A percentile compares a stretch with the other conserved stretches of the same genome.
Evolutionary conservation across 2,113 vertebrate genomes (phyloP).

Genomic region (Gnathonemus echidnorhynchus): DNA sequence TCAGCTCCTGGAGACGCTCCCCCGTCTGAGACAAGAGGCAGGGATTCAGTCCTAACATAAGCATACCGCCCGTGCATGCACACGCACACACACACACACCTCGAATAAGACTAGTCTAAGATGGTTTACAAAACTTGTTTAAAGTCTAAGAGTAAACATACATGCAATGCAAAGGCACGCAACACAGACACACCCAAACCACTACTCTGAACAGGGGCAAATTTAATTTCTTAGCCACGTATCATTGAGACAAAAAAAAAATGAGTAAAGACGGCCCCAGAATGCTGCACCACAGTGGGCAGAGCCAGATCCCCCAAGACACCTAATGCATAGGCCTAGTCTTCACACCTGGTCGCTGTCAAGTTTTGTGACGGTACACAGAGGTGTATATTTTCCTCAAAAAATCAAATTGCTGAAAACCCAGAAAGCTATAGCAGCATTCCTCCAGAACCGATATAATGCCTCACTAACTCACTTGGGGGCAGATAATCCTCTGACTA

Average conservation of each 20-base stretch:
- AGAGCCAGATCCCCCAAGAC: neutral
- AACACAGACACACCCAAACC: neutral
- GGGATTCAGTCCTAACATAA: neutral
- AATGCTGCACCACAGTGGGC: neutral
- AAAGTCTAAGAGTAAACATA: neutral
- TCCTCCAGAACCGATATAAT: neutral
- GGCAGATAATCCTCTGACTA: neutral
- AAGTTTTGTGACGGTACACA: neutral
- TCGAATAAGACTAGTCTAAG: neutral
- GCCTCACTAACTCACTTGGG: neutral
- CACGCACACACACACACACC: neutral
- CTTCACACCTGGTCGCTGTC: neutral
- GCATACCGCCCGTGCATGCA: neutral
- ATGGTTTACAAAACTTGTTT: neutral
- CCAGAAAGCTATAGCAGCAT: neutral
- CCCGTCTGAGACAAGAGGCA: conserved; percentile 68
- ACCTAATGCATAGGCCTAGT: neutral
- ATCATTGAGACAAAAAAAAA: neutral
- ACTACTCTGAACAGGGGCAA: neutral
- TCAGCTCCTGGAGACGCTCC: conserved; percentile 77
- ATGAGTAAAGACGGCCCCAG: neutral
- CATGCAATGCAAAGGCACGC: neutral
- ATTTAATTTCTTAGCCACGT: neutral
- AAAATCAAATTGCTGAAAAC: neutral
- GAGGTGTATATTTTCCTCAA: neutral